These are phyloP conservation scores for Pelochelys cantorii DNA, from an alignment of 2,797 vertebrate genomes.

Conservation along the genomic window DNA sequence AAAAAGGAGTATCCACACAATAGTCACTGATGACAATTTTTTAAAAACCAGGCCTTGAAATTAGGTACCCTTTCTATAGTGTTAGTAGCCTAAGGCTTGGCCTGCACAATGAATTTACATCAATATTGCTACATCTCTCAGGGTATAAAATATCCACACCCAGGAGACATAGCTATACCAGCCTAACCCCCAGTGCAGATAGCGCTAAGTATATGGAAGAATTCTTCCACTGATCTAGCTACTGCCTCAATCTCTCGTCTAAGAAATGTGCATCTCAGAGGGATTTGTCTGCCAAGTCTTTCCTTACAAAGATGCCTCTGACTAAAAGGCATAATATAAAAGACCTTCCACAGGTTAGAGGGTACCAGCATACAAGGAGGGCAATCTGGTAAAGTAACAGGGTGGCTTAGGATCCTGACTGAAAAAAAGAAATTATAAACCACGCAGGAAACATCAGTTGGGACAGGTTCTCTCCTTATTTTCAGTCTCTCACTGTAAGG, in stretches of 20 bases:
- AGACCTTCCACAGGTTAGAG: neutral
- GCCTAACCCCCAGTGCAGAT: neutral
- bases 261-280: neutral
- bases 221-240: neutral
- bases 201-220: neutral
- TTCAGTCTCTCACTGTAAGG: slow-evolving; percentile 16
- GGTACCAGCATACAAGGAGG: neutral
- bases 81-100: slow-evolving; percentile 8
- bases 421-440: slow-evolving; percentile 11
- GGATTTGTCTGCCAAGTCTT: neutral
- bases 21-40: neutral
- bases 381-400: neutral
- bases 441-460: slow-evolving; percentile 38
- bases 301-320: neutral
- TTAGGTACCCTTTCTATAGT: neutral
- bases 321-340: neutral
- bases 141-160: neutral
- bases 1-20: neutral
- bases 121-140: neutral
- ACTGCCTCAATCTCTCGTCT: neutral
- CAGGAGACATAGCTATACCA: neutral
- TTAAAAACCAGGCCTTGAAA: neutral
- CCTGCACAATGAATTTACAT: neutral
- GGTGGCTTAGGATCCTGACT: neutral
- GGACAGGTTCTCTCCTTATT: slow-evolving; percentile 16